Base-by-base conservation (phyloP, 2,888 invertebrate species). In the Pseudococcus jackbeardsleyi region DNA sequence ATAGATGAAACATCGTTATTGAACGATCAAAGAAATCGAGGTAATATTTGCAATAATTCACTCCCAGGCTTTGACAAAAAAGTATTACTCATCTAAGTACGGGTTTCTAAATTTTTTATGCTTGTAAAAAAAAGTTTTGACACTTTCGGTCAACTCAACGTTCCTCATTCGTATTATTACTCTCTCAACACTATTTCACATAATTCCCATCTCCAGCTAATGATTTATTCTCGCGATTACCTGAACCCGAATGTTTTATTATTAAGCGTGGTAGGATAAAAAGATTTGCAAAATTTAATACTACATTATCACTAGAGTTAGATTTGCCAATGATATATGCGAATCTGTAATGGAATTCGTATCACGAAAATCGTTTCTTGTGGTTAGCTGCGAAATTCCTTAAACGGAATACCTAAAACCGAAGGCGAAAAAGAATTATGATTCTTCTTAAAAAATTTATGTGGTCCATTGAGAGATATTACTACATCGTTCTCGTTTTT, bases 361-460 rank as follows among this genome's bases (percentile, higher is more conserved):
- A 64, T 22, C 64, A 64, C 22, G 64, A 64, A 64, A 64, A 64
- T 64, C 64, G 19, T 64, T 64, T 64, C 22, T 64, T 64, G 19
- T 64, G 64, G 64, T 64, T 64, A 19, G 64, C 11, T 22, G 64
- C 19, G 22, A 22, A 64, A 64, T 64, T 11, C 64, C 15, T 64
- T 22, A 64, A 22, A 64, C 64, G 64, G 22, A 64, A 64, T 19
- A 64, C 22, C 64, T 64, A 12, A 64, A 6, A 22, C 9, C 22
- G 64, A 64, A 64, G 12, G 64, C 19, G 22, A 64, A 64, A 11
- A 64, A 64, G 64, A 64, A 64, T 64, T 64, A 64, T 64, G 64
- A 64, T 22, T 64, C 64, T 64, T 19, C 12, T 64, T 64, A 64
- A 64, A 64, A 19, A 64, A 64, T 64, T 64, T 64, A 64, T 64